These are phyloP conservation scores for Siniperca scherzeri DNA, from an alignment of 2,797 vertebrate genomes.

Conservation along the genomic window DNA sequence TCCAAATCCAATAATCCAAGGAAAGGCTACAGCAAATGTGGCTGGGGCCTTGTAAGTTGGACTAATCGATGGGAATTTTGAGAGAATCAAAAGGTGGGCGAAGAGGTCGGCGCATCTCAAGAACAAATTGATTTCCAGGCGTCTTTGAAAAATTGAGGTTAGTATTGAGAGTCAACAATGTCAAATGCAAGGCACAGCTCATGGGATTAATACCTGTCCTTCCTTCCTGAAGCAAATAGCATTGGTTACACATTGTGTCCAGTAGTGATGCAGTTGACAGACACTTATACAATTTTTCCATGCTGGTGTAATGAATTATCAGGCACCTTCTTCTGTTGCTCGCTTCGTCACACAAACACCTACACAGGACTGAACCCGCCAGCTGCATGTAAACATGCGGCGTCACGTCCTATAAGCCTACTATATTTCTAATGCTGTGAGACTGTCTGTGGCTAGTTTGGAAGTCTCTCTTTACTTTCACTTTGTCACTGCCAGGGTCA, in stretches of 20 bases:
- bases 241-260: conserved; percentile 58
- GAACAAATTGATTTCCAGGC: conserved; percentile 80
- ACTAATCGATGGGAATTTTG: conserved; percentile 79
- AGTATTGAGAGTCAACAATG: conserved; percentile 71
- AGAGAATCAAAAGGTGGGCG: conserved; percentile 74
- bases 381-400: conserved; percentile 26
- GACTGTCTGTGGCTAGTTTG: conserved; percentile 33
- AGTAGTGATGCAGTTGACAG: conserved; percentile 46
- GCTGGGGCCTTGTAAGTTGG: conserved; percentile 55
- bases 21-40: conserved; percentile 54
- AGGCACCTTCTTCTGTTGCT: background rate
- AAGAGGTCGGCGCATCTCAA: conserved; percentile 72
- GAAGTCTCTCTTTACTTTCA: conserved; percentile 61
- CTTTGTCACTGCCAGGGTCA: conserved; percentile 74
- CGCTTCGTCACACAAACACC: background rate
- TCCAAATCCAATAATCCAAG: conserved; percentile 74
- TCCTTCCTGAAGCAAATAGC: conserved; percentile 59
- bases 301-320: conserved; percentile 50
- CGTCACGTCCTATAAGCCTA: background rate
- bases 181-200: conserved; percentile 66
- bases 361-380: background rate
- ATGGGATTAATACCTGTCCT: conserved; percentile 68
- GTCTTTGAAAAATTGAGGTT: conserved; percentile 80
- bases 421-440: conserved; percentile 19
- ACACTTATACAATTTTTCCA: conserved; percentile 28